Evolutionary conservation across 2,888 invertebrate genomes (phyloP).

Genomic region (Mycogona germanica): DNA sequence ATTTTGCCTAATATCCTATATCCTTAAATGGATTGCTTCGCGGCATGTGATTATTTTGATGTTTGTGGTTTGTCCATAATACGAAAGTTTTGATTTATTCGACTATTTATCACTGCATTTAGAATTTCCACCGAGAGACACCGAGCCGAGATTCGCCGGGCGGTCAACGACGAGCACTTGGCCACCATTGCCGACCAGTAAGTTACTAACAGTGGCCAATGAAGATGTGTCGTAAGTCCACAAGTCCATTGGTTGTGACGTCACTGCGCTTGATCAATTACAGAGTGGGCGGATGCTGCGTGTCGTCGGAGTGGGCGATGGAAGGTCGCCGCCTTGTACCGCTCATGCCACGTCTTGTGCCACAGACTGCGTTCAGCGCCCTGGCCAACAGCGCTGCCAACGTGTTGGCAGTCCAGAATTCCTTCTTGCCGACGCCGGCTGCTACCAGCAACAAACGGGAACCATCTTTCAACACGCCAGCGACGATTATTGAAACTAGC

Average conservation of each 20-base stretch:
- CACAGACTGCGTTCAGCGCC: slow-evolving; percentile 70
- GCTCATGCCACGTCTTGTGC: slow-evolving; percentile 65
- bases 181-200: slow-evolving; percentile 82
- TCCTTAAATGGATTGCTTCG: no score
- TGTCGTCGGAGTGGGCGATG: slow-evolving; percentile 61
- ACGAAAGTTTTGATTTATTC: background rate
- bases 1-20: no score
- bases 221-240: background rate
- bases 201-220: slow-evolving; percentile 31
- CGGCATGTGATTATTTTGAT: background rate
- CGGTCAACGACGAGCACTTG: slow-evolving; percentile 80
- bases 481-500: background rate
- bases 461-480: no score
- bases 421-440: slow-evolving; percentile 38
- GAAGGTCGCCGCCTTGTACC: slow-evolving; percentile 77
- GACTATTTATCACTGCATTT: slow-evolving; percentile 31
- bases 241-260: background rate
- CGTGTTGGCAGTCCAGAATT: slow-evolving; percentile 49
- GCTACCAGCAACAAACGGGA: slow-evolving; percentile 7
- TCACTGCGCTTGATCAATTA: background rate
- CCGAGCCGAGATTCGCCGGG: slow-evolving; percentile 80
- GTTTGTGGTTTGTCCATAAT: background rate
- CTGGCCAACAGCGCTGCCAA: slow-evolving; percentile 68
- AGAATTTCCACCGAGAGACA: slow-evolving; percentile 85
- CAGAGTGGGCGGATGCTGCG: slow-evolving; percentile 42